Conservation (phyloP, 2,113 vertebrate genomes). For the Albula goreensis region DNA sequence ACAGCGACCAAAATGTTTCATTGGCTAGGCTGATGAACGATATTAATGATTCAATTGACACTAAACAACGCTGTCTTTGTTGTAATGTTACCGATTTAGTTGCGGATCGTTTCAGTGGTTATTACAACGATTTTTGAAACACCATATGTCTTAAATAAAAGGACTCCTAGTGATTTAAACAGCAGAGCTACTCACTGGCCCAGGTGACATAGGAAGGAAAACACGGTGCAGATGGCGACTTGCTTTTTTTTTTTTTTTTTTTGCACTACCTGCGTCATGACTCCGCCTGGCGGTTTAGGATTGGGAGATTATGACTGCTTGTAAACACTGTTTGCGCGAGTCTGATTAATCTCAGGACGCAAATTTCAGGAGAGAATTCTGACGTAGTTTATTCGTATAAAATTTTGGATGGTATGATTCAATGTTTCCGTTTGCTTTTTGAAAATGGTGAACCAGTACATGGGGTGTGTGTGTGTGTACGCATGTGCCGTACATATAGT, state of each 20-base stretch:
- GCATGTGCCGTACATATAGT: too few relatives aligned
- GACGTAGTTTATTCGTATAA: too few relatives aligned
- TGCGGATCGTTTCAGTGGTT: background rate
- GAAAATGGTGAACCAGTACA: too few relatives aligned
- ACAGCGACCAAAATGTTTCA: background rate
- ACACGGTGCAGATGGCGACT: conserved; percentile 58
- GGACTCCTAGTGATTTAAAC: background rate
- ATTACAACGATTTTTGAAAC: background rate
- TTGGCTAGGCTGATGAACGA: background rate
- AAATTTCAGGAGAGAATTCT: too few relatives aligned
- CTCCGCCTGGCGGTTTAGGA: conserved; percentile 60
- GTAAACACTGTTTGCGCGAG: background rate
- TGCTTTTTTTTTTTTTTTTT: conserved; percentile 3
- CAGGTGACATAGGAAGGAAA: conserved; percentile 48
- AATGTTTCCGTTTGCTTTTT: too few relatives aligned
- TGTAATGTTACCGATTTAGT: background rate
- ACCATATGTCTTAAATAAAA: background rate
- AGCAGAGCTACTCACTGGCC: conserved; percentile 57
- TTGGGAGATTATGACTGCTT: conserved; percentile 41
- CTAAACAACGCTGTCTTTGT: background rate
- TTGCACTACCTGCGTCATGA: conserved; percentile 33
- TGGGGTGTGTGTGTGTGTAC: too few relatives aligned
- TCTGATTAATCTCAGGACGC: too few relatives aligned
- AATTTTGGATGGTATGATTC: too few relatives aligned
- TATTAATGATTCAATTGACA: background rate